These are phyloP conservation scores for Caerostris extrusa DNA, from an alignment of 1,140 invertebrate species.

Conservation along the genomic window DNA sequence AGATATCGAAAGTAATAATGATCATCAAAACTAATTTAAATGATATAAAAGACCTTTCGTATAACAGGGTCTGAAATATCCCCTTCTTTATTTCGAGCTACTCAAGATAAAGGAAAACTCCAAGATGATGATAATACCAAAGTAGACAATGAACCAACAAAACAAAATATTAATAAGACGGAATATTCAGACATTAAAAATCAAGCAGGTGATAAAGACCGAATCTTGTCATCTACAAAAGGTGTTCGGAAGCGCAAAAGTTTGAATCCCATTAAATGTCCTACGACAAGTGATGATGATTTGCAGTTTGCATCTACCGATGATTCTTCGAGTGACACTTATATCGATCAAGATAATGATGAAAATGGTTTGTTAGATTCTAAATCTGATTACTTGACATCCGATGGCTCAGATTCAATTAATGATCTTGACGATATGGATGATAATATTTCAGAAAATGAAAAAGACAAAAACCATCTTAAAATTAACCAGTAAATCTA, in stretches of 20 bases:
- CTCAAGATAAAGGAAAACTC: background rate
- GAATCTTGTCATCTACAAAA: constrained; percentile 71
- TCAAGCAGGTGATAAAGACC: constrained; percentile 12
- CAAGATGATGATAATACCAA: background rate
- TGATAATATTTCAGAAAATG: constrained; percentile 40
- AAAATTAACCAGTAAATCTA: background rate
- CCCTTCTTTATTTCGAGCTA: background rate
- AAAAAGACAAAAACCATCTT: background rate
- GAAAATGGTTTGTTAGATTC: constrained; percentile 76
- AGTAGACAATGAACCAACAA: background rate
- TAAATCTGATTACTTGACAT: constrained; percentile 76
- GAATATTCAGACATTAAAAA: background rate
- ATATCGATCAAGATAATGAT: constrained; percentile 79
- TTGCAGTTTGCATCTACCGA: constrained; percentile 76
- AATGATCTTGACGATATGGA: constrained; percentile 77
- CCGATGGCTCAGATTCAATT: constrained; percentile 74
- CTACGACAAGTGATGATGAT: constrained; percentile 80
- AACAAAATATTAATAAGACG: background rate
- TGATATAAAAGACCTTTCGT: constrained; percentile 22
- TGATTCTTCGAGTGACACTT: constrained; percentile 79
- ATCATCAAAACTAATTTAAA: background rate
- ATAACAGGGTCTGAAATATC: background rate
- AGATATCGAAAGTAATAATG: background rate
- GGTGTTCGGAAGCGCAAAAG: constrained; percentile 91
- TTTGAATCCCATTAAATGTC: constrained; percentile 92